Conservation (phyloP, 92 coral and sea anemone genomes). For the Metridium senile region DNA sequence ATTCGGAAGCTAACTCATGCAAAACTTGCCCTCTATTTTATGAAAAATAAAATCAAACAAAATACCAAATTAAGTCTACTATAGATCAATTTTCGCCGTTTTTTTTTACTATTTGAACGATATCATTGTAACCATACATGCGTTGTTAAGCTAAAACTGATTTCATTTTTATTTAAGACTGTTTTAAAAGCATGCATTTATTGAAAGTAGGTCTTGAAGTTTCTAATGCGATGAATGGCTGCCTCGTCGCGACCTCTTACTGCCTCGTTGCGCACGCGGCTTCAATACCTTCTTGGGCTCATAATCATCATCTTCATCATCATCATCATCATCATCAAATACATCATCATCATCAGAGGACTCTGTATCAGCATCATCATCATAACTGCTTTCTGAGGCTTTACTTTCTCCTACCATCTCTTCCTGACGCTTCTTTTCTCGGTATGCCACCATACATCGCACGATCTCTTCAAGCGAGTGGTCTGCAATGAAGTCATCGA, state of each 20-base stretch:
- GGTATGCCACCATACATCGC: conserved; percentile 58
- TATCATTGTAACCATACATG: too few relatives aligned
- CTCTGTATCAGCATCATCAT: conserved; percentile 46
- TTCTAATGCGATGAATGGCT: background rate
- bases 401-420: conserved; percentile 32
- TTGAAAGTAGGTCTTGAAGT: background rate
- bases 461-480: conserved; percentile 67
- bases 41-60: too few relatives aligned
- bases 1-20: too few relatives aligned
- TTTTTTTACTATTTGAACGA: too few relatives aligned
- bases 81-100: too few relatives aligned
- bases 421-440: conserved; percentile 58
- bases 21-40: too few relatives aligned
- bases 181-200: background rate
- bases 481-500: conserved; percentile 72
- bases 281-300: too few relatives aligned
- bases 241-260: conserved; percentile 2
- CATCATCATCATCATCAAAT: conserved; percentile 28
- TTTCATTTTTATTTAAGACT: too few relatives aligned
- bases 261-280: background rate
- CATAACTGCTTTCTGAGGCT: conserved; percentile 34
- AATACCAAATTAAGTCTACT: too few relatives aligned
- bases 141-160: too few relatives aligned
- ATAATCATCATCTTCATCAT: background rate
- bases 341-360: conserved; percentile 4